Conservation (phyloP, 2,888 invertebrate species). For the Drosophila prolongata region DNA sequence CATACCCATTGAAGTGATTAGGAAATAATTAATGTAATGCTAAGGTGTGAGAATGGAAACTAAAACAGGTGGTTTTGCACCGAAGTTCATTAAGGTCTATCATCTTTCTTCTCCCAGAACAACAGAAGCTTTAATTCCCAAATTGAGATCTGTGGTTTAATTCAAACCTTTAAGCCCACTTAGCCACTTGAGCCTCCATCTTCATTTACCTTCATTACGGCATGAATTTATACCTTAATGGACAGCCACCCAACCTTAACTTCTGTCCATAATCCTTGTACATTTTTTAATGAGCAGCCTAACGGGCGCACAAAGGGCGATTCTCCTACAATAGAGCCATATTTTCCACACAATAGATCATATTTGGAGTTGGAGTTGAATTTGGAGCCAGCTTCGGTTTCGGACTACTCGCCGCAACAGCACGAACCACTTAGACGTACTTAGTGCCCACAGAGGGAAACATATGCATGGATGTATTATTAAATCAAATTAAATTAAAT, state of each 20-base stretch:
- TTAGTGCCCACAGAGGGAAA: conserved; percentile 47
- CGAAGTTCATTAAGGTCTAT: conserved; percentile 4
- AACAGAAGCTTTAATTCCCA: not conserved
- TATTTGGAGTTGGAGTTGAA: conserved; percentile 9
- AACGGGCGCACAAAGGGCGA: conserved; percentile 20
- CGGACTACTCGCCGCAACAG: conserved; percentile 32
- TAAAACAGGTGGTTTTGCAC: not conserved
- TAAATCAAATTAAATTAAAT: conserved; percentile 80
- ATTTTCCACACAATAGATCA: conserved; percentile 66
- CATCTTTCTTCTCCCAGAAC: not conserved
- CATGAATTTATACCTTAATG: conserved; percentile 42
- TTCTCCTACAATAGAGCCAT: conserved; percentile 32
- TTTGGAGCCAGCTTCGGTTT: conserved; percentile 10
- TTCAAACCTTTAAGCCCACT: conserved; percentile 1
- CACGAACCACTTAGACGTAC: conserved; percentile 72
- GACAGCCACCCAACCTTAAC: conserved; percentile 17
- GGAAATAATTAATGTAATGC: conserved; percentile 2
- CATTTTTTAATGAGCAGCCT: conserved; percentile 66
- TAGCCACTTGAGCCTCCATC: conserved; percentile 3
- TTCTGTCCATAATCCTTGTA: conserved; percentile 27
- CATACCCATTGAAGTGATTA: conserved; percentile 6
- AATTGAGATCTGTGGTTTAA: too few relatives aligned
- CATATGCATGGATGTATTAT: conserved; percentile 50
- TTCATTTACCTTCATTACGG: conserved; percentile 4
- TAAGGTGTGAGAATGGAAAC: not conserved